Evolutionary conservation across 2,888 invertebrate genomes (phyloP).

Genomic region (Leucozona laternaria): DNA sequence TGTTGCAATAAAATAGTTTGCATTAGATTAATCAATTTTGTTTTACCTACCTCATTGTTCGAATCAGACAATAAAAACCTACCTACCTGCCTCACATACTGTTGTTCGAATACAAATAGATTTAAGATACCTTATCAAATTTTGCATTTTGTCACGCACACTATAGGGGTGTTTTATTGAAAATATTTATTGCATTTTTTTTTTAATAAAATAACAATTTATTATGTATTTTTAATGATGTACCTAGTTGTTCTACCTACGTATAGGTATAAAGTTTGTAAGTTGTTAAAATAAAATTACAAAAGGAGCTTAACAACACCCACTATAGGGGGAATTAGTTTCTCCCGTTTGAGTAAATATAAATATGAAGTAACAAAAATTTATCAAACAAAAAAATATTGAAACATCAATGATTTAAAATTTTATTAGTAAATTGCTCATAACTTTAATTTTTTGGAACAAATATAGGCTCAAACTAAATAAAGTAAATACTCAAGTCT

Average conservation of each 20-base stretch:
- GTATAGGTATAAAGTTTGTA: background rate
- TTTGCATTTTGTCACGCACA: background rate
- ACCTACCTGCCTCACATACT: background rate
- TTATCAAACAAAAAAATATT: too few relatives aligned
- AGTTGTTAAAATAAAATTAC: background rate
- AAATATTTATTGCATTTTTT: background rate
- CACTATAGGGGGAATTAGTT: too few relatives aligned
- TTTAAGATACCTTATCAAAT: background rate
- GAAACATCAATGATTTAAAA: too few relatives aligned
- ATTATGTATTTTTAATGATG: background rate
- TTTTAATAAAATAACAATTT: background rate
- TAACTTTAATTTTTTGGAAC: too few relatives aligned
- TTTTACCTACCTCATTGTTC: too few relatives aligned
- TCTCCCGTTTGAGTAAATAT: too few relatives aligned
- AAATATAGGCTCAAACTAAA: too few relatives aligned
- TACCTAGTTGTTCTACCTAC: too few relatives aligned
- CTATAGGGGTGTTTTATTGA: background rate
- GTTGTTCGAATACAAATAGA: background rate
- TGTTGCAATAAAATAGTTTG: conserved; percentile 28
- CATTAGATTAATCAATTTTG: conserved; percentile 36
- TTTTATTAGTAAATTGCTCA: too few relatives aligned
- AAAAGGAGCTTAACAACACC: too few relatives aligned
- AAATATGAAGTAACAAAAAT: too few relatives aligned
- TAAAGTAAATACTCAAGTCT: too few relatives aligned
- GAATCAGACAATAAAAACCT: background rate